Evolutionary conservation across 2,888 invertebrate species (phyloP).

Genomic region (Drosophila recens): DNA sequence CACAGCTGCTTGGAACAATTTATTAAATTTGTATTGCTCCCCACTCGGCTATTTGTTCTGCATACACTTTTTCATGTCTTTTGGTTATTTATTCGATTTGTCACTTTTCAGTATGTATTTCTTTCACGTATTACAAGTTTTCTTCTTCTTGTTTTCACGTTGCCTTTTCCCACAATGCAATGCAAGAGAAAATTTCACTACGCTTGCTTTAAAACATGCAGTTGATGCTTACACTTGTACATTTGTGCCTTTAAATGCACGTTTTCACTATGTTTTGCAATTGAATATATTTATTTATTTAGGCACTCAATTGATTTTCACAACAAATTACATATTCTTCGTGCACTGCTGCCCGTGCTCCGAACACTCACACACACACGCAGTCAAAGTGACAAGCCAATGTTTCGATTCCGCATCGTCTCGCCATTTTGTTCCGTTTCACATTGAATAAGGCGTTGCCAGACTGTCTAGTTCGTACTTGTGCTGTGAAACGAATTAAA

Average conservation of each 20-base stretch:
- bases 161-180: conserved; percentile 57
- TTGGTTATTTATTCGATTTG: conserved; percentile 30
- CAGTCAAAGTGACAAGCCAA: conserved; percentile 53
- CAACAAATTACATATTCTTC: conserved; percentile 78
- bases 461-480: conserved; percentile 13
- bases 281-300: conserved; percentile 54
- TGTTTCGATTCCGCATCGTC: conserved; percentile 53
- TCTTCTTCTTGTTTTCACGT: conserved; percentile 75
- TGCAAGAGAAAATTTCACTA: conserved; percentile 45
- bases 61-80: conserved; percentile 2
- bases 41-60: not conserved
- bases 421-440: conserved; percentile 64
- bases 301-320: conserved; percentile 65
- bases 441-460: conserved; percentile 32
- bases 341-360: conserved; percentile 61
- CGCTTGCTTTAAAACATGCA: not conserved
- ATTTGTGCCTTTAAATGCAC: conserved; percentile 31
- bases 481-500: conserved; percentile 19
- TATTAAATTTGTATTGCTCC: not conserved
- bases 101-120: conserved; percentile 73
- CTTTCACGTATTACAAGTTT: conserved; percentile 74
- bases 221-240: conserved; percentile 47
- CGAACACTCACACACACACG: conserved; percentile 44
- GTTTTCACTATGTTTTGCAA: conserved; percentile 37
- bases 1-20: conserved; percentile 19